Evolutionary conservation across 1,140 invertebrate species (phyloP), one percentile per base, ranked within the genome.

Genomic region (Leptinotarsa texana): DNA sequence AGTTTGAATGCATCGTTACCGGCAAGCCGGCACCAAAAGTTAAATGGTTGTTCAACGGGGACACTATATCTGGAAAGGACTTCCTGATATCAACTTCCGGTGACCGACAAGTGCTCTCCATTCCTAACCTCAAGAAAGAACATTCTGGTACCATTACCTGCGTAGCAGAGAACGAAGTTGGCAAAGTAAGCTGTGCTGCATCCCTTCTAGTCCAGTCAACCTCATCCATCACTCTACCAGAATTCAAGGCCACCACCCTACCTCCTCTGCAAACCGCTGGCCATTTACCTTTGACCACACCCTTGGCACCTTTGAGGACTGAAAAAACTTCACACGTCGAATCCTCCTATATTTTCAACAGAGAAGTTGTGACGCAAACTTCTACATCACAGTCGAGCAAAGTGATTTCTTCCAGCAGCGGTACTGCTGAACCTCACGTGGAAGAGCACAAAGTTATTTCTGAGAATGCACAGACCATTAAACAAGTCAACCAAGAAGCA

Each of bases 11-110:
- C 79, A 88, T 90, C 22, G 89, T 92, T 47, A 85, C 83, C 70
- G 93, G 93, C 18, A 92, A 90, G 82, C 93, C 93, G 1, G 88
- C 88, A 73, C 93, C 93, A 21, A 92, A 92, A 88, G 91, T 93
- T 42, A 87, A 89, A 71, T 95, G 93, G 93, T 86, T 90, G 22
- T 92, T 93, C 82, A 93, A 93, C 80, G 90, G 91, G 33, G 87
- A 90, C 76, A 89, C 90, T 8, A 88, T 94, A 42, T 88, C 90
- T 69, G 91, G 91, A n/a, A 90, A 90, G 79, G 89, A 93, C 77
- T 93, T 94, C 81, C 83, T 92, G 17, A 87, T 92, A 17, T 91
- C 89, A 3, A 91, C 90, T 27, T 93, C 91, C 75, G 93, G 92
- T 0, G 89, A 93, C 80, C 87, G 88, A 21, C 91, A 95, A 82